phyloP scores from a whole-genome alignment of 92 coral and sea anemone genomes.

The Phenganax marumi region DNA sequence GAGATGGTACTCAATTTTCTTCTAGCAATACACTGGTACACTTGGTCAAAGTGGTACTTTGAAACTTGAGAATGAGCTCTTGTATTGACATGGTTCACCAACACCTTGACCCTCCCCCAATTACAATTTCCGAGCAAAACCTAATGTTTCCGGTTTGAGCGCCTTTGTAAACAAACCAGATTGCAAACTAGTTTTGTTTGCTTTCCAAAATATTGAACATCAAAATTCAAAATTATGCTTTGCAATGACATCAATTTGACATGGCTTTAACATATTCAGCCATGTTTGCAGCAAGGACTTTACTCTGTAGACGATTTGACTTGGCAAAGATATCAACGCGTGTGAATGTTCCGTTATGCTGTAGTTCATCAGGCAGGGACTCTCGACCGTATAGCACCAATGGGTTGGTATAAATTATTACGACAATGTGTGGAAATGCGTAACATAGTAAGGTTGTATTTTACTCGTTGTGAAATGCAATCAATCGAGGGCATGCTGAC shows the following conservation, averaged over 20 bases:
- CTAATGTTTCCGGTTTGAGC: background rate
- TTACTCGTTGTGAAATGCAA: background rate
- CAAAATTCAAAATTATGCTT: background rate
- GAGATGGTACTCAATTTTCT: too few species aligned
- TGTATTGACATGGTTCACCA: background rate
- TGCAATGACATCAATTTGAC: background rate
- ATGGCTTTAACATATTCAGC: background rate
- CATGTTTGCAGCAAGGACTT: background rate
- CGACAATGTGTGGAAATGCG: background rate
- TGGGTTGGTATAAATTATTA: background rate
- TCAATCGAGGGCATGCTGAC: background rate
- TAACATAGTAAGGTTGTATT: background rate
- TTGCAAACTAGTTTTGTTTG: background rate
- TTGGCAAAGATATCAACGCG: slow-evolving; percentile 1
- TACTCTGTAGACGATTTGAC: background rate
- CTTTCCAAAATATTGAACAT: background rate
- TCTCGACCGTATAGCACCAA: background rate
- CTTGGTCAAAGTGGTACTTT: too few species aligned
- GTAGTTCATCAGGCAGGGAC: background rate
- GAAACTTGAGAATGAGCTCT: too few species aligned
- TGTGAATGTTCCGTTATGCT: background rate
- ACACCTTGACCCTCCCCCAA: background rate
- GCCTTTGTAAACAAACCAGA: background rate
- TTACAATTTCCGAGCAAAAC: background rate
- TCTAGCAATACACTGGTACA: too few species aligned